Base-by-base conservation (phyloP, 2,113 vertebrate species). In the Alligator mississippiensis region DNA sequence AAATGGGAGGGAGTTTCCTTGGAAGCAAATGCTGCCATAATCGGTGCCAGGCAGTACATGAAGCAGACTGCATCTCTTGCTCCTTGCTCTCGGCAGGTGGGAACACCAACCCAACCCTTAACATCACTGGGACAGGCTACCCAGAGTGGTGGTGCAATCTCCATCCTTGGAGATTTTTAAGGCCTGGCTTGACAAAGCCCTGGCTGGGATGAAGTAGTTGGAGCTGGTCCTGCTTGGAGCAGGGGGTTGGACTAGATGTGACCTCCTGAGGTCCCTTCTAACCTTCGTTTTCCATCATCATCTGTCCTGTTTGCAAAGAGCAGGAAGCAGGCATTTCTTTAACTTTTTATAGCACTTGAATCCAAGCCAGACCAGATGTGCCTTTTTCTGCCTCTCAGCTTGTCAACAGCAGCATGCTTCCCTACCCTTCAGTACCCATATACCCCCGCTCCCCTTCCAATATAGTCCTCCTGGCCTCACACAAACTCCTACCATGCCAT, bases 31-130 rank as follows among this genome's bases (percentile, higher is more conserved):
- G 24, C 22, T 28, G 78, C 68, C 4, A 11, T 1, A 2, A 4
- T 24, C n/a, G 64, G 30, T 30, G 59, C 30, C 4, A 1, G 75
- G 30, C 10, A 28, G 25, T 57, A 68, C 22, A 2, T 0, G 3
- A 13, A 0, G 13, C 4, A 0, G 18, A 74, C 59, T 14, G 24
- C 0, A n/a, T n/a, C n/a, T n/a, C n/a, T n/a, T 5, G 2, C 17
- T 86, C 1, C 1, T 34, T 76, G 13, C 64, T 9, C 22, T 59
- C 66, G 34, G 6, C 54, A n/a, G 38, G 2, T 0, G 0, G 57
- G 28, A 68, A n/a, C 66, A 68, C 66, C 30, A 25, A 24, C 38
- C 38, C 38, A 38, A 38, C 38, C 38, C 38, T 38, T 38, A 38
- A 38, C 38, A 38, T 38, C 38, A 4, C 38, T 38, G 38, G 38